Evolutionary conservation across 1,140 invertebrate species (phyloP).

Genomic region (Drosophila suzukii): DNA sequence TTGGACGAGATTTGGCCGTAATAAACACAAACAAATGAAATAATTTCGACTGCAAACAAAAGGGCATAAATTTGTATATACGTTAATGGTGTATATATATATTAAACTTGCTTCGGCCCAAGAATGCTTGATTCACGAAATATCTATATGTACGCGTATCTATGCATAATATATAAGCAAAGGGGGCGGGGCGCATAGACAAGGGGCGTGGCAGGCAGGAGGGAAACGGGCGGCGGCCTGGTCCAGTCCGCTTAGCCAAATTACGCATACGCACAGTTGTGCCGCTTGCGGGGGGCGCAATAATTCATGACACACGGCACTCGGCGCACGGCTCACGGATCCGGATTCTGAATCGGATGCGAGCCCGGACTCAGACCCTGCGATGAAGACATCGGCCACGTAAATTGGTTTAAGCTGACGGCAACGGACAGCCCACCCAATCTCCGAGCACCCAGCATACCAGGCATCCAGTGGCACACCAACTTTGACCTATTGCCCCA

Average conservation of each 20-base stretch:
- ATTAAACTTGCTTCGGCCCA: constrained; percentile 4
- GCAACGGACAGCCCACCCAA: constrained; percentile 47
- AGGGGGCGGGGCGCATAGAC: constrained; percentile 45
- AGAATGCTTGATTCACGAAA: constrained; percentile 22
- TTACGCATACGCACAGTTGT: constrained; percentile 81
- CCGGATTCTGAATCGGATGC: constrained; percentile 6
- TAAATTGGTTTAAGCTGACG: constrained; percentile 83
- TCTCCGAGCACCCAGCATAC: constrained; percentile 8
- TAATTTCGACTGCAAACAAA: constrained; percentile 81
- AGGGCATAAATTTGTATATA: constrained; percentile 78
- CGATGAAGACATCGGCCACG: constrained; percentile 77
- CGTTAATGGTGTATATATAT: constrained; percentile 17
- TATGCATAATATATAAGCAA: constrained; percentile 50
- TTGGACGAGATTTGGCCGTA: constrained; percentile 73
- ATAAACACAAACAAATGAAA: constrained; percentile 83
- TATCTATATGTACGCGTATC: constrained; percentile 27
- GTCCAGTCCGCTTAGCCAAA: constrained; percentile 58
- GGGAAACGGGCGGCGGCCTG: constrained; percentile 8
- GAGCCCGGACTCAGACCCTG: constrained; percentile 28
- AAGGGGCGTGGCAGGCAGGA: constrained; percentile 12
- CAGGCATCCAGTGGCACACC: constrained; percentile 22
- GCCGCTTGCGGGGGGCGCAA: constrained; percentile 52
- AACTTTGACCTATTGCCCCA: constrained; percentile 69
- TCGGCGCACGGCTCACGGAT: constrained; percentile 46
- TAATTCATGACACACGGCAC: constrained; percentile 78